phyloP scores from a whole-genome alignment of 23 tunicate species.

The Ciona savignyi region DNA sequence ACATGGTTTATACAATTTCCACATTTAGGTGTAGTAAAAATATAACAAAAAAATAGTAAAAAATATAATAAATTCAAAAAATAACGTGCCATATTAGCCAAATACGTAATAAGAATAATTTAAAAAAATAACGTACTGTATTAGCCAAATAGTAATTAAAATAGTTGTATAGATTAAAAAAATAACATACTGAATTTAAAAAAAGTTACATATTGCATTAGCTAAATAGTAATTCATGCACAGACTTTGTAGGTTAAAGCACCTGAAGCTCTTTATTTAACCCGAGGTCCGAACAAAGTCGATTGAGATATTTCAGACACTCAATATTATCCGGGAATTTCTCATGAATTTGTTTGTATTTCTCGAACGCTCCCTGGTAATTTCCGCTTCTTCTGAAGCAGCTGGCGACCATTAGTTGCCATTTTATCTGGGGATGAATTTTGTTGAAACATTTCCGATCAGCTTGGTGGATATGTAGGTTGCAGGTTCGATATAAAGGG shows the following conservation, averaged over 20 bases:
- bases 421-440: slow-evolving; percentile 18
- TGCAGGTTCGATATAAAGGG: background rate
- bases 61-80: too few species aligned
- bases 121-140: too few species aligned
- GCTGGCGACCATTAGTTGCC: slow-evolving; percentile 98
- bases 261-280: slow-evolving; percentile 77
- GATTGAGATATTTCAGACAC: slow-evolving; percentile 76
- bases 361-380: slow-evolving; percentile 80
- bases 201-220: background rate
- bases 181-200: too few species aligned
- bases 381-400: slow-evolving; percentile 94
- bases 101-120: too few species aligned
- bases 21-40: too few species aligned
- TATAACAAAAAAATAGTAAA: too few species aligned
- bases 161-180: too few species aligned
- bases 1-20: too few species aligned
- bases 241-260: background rate
- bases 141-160: too few species aligned
- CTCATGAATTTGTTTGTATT: slow-evolving; percentile 90
- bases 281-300: slow-evolving; percentile 84
- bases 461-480: background rate
- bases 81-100: too few species aligned
- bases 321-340: slow-evolving; percentile 95
- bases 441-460: background rate
- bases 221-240: background rate